Conservation (phyloP, 2,888 invertebrate genomes). For the Machimus rusticus region DNA sequence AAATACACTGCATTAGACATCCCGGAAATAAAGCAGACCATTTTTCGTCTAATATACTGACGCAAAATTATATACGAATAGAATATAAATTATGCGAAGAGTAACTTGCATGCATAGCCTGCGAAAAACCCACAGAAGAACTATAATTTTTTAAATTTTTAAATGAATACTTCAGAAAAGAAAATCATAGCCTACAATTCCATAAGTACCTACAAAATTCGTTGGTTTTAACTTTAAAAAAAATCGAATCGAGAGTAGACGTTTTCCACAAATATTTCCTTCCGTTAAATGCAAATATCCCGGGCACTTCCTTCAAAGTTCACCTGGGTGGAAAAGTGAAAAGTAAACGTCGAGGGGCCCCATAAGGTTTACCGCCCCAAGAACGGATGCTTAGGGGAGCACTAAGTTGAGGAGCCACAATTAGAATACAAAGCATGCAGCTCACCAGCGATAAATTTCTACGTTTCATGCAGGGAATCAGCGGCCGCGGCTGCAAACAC, state of each 20-base stretch:
- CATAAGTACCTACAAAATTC: too few relatives aligned
- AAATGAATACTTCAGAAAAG: too few relatives aligned
- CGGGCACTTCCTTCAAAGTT: not conserved
- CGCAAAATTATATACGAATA: too few relatives aligned
- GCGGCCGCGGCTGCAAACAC: not conserved
- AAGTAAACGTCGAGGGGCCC: not conserved
- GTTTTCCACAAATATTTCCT: not conserved
- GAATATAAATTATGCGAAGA: too few relatives aligned
- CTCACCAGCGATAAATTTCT: constrained; percentile 1
- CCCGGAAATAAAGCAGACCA: too few relatives aligned
- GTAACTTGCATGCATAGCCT: too few relatives aligned
- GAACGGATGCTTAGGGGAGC: not conserved
- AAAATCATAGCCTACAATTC: too few relatives aligned
- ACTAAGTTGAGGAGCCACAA: not conserved
- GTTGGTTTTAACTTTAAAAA: not conserved
- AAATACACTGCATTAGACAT: too few relatives aligned
- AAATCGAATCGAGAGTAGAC: not conserved
- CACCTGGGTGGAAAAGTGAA: not conserved
- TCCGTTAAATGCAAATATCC: not conserved
- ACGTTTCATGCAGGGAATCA: not conserved
- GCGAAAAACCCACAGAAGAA: too few relatives aligned
- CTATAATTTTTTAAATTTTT: too few relatives aligned
- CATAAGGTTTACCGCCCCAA: not conserved
- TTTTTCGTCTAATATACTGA: too few relatives aligned
- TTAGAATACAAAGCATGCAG: constrained; percentile 5